Conservation (phyloP, 1,140 invertebrate species). For the Scaptomyza graminum region DNA sequence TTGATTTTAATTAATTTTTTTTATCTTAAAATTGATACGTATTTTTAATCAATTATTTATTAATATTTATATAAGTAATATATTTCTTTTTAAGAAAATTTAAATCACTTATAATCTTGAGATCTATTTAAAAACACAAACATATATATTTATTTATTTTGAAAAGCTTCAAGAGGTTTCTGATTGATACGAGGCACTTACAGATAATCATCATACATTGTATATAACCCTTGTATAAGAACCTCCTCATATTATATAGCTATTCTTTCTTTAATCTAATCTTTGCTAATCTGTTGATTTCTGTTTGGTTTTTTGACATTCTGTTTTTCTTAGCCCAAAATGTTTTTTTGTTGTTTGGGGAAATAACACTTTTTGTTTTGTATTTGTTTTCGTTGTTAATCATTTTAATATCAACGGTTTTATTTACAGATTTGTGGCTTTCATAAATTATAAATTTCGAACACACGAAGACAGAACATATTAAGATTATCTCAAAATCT, state of each 20-base stretch:
- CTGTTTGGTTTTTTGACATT: not conserved
- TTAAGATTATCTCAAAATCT: constrained; percentile 64
- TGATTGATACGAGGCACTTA: constrained; percentile 30
- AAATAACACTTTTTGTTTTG: not conserved
- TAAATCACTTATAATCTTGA: not conserved
- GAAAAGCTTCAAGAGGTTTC: not conserved
- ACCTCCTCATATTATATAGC: no score
- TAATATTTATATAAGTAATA: not conserved
- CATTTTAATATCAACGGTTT: constrained; percentile 53
- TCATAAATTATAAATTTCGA: constrained; percentile 70
- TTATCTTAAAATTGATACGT: no score
- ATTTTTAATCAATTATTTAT: no score
- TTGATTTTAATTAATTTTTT: no score
- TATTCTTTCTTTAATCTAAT: constrained; percentile 32
- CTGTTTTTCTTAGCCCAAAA: not conserved
- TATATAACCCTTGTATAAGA: not conserved
- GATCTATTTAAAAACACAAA: not conserved
- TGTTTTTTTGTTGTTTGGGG: not conserved
- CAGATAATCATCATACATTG: constrained; percentile 4
- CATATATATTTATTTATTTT: not conserved
- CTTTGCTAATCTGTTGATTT: constrained; percentile 19
- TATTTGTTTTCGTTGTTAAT: constrained; percentile 21
- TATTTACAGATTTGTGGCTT: constrained; percentile 36
- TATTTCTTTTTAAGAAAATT: not conserved
- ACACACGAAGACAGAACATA: constrained; percentile 58